Base-by-base conservation (phyloP, 1,140 invertebrate species). In the Lethrus apterus region DNA sequence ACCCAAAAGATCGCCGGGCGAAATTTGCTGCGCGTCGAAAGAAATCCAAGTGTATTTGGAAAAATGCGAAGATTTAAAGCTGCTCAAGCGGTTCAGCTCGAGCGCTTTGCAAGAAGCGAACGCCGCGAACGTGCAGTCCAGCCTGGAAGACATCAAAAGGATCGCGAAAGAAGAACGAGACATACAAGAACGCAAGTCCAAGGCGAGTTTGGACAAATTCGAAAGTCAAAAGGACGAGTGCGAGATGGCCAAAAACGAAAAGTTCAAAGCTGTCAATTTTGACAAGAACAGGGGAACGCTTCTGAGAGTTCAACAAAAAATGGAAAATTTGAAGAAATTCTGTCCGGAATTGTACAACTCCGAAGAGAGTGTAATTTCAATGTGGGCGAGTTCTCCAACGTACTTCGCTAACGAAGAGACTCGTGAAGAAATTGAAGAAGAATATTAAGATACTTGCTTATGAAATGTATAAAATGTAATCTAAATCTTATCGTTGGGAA, bases 351-450 rank as follows among this genome's bases (percentile, higher is more conserved):
- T 38, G 35, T 38, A 38, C n/a, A n/a, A 18, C 9, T 21, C 35
- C 8, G 35, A 38, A 2, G 35, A 38, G 13, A 23, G 35, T 19
- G 20, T 38, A 11, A 38, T 38, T 9, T 20, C 35, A 20, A 38
- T 38, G 35, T 38, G 35, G 35, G 35, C 35, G 3, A 21, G 35
- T n/a, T 26, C n/a, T n/a, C n/a, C n/a, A n/a, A n/a, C n/a, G n/a
- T n/a, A n/a, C n/a, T n/a, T n/a, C n/a, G n/a, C n/a, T n/a, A n/a
- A n/a, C n/a, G n/a, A n/a, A n/a, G n/a, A n/a, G n/a, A n/a, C n/a
- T n/a, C n/a, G n/a, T n/a, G n/a, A n/a, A n/a, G n/a, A n/a, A n/a
- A n/a, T n/a, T n/a, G n/a, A n/a, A n/a, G n/a, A n/a, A n/a, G n/a
- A n/a, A n/a, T n/a, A n/a, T n/a, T n/a, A n/a, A n/a, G n/a, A n/a